Evolutionary conservation across 2,797 vertebrate genomes (phyloP).

Genomic region (Rhinichthys osculus): DNA sequence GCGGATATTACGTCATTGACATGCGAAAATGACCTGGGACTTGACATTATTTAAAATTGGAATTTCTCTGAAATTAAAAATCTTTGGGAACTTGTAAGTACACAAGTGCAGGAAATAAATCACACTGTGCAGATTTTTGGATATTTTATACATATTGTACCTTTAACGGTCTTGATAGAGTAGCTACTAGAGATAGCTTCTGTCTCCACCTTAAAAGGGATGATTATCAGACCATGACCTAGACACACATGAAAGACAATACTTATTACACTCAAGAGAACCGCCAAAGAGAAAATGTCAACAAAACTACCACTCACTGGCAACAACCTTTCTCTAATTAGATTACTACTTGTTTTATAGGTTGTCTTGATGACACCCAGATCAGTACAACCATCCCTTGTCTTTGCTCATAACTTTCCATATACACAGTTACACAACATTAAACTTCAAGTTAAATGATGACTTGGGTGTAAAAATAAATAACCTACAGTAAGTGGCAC

Average conservation of each 20-base stretch:
- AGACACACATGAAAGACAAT: not conserved
- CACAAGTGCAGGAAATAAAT: too few species aligned
- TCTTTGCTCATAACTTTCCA: not conserved
- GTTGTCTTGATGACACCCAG: too few species aligned
- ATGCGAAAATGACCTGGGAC: too few species aligned
- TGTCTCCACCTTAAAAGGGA: not conserved
- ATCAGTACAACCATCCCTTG: not conserved
- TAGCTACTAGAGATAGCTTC: slow-evolving; percentile 34
- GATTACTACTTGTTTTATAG: too few species aligned
- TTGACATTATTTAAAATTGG: too few species aligned
- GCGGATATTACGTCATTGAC: too few species aligned
- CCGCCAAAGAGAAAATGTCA: not conserved
- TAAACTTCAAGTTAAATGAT: not conserved
- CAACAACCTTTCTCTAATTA: too few species aligned
- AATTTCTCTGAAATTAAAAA: too few species aligned
- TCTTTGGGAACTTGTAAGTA: too few species aligned
- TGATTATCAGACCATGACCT: not conserved
- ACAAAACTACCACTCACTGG: not conserved
- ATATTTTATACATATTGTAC: too few species aligned
- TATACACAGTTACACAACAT: not conserved
- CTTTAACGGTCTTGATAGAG: too few species aligned
- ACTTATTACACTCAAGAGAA: not conserved
- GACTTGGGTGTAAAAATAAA: not conserved
- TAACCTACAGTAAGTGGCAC: not conserved
- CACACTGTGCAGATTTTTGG: too few species aligned